phyloP scores from a whole-genome alignment of 1,140 invertebrate species.

The Phymorhynchus buccinoides region DNA sequence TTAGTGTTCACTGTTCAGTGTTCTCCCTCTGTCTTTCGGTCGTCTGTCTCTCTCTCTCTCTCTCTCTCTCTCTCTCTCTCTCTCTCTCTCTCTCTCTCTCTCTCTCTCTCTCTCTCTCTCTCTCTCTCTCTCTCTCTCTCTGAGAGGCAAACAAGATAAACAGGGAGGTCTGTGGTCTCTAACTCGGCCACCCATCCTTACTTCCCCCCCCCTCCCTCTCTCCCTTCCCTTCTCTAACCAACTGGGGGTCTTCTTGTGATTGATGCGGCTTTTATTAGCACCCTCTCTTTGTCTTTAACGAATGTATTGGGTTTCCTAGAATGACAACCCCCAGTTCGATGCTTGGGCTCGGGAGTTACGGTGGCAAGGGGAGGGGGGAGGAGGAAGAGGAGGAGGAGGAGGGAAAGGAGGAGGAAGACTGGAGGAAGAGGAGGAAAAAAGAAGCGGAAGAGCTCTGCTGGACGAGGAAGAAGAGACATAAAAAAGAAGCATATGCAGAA shows the following conservation, averaged over 20 bases:
- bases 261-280: constrained; percentile 41
- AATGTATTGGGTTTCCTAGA: constrained; percentile 39
- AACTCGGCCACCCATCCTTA: too few species aligned
- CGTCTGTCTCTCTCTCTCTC: too few species aligned
- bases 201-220: not conserved
- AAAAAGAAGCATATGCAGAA: too few species aligned
- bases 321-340: constrained; percentile 28
- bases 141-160: constrained; percentile 26
- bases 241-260: not conserved
- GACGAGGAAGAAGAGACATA: too few species aligned
- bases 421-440: too few species aligned
- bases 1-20: too few species aligned
- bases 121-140: not conserved
- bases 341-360: not conserved
- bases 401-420: not conserved
- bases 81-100: too few species aligned
- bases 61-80: too few species aligned
- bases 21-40: too few species aligned
- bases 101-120: too few species aligned
- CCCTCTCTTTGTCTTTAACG: constrained; percentile 42
- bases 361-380: not conserved
- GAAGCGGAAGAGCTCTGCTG: too few species aligned
- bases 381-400: not conserved
- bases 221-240: not conserved
- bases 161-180: not conserved